Conservation (phyloP, 64 coral and sea anemone species). For the Orbicella faveolata region DNA sequence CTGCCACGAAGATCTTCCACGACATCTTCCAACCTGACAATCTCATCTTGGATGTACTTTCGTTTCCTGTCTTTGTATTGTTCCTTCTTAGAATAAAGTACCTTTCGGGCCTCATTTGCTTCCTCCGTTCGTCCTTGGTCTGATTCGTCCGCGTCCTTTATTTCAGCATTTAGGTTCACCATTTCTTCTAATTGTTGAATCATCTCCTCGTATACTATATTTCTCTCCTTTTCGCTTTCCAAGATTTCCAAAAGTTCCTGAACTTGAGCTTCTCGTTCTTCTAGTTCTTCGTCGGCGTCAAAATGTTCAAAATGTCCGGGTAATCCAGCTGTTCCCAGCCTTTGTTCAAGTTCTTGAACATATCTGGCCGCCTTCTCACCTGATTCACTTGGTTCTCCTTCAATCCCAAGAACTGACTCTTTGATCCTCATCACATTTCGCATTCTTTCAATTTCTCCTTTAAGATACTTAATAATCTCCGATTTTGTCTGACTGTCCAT, state of each 20-base stretch:
- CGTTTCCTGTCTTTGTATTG: slow-evolving; percentile 39
- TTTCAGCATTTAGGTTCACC: slow-evolving; percentile 57
- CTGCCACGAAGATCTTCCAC: slow-evolving; percentile 32
- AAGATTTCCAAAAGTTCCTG: slow-evolving; percentile 31
- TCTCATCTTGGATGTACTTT: slow-evolving; percentile 20
- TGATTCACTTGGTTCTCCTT: background rate
- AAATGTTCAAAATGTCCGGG: background rate
- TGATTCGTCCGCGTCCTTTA: slow-evolving; percentile 50
- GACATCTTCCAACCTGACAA: background rate
- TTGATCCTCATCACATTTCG: slow-evolving; percentile 33
- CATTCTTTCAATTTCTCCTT: slow-evolving; percentile 59
- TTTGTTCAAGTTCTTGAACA: slow-evolving; percentile 8
- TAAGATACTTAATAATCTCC: slow-evolving; percentile 75
- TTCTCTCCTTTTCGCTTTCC: slow-evolving; percentile 32
- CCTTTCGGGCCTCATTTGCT: background rate
- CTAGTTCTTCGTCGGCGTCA: background rate
- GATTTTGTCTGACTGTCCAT: slow-evolving; percentile 79
- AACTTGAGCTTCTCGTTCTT: slow-evolving; percentile 9
- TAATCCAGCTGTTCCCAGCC: background rate
- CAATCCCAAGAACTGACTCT: slow-evolving; percentile 34
- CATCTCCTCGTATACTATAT: slow-evolving; percentile 39
- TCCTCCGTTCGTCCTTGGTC: slow-evolving; percentile 2
- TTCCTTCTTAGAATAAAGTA: slow-evolving; percentile 44
- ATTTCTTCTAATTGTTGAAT: slow-evolving; percentile 51
- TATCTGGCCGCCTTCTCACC: background rate